These are phyloP conservation scores for Brachymystax lenok DNA, from an alignment of 2,797 vertebrate species.

Conservation along the genomic window DNA sequence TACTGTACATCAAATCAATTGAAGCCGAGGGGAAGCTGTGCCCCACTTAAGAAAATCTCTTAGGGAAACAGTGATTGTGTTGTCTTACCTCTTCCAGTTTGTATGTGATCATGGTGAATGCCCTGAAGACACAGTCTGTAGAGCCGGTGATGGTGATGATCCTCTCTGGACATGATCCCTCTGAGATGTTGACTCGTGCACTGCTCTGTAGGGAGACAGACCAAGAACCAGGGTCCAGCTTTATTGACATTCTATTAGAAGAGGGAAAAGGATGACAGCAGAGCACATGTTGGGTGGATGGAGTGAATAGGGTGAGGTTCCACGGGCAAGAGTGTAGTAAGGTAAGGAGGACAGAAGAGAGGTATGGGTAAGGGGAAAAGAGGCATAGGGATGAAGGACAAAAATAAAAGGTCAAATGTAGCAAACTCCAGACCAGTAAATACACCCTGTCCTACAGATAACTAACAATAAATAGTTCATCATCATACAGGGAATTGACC, in stretches of 20 bases:
- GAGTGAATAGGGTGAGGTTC: too few relatives aligned
- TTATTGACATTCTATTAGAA: neutral
- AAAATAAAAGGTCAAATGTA: too few relatives aligned
- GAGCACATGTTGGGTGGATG: neutral
- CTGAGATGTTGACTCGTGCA: slow-evolving; percentile 94
- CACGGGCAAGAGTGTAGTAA: too few relatives aligned
- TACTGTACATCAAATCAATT: neutral
- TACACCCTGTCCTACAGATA: neutral
- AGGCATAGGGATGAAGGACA: too few relatives aligned
- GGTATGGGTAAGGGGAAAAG: too few relatives aligned
- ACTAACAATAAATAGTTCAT: neutral
- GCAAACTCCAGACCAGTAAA: neutral
- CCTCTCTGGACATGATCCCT: slow-evolving; percentile 93
- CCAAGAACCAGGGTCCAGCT: neutral
- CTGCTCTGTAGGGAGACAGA: slow-evolving; percentile 81
- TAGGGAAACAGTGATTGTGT: neutral
- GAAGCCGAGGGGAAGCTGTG: neutral
- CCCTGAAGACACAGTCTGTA: slow-evolving; percentile 91
- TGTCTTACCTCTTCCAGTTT: slow-evolving; percentile 89
- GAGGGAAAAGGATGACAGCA: slow-evolving; percentile 6
- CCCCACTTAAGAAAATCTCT: neutral
- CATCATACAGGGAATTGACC: slow-evolving; percentile 21
- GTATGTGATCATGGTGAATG: slow-evolving; percentile 95
- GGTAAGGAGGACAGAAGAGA: too few relatives aligned
- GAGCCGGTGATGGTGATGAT: slow-evolving; percentile 97